phyloP scores from a whole-genome alignment of 2,888 invertebrate species.

The Leucania comma region DNA sequence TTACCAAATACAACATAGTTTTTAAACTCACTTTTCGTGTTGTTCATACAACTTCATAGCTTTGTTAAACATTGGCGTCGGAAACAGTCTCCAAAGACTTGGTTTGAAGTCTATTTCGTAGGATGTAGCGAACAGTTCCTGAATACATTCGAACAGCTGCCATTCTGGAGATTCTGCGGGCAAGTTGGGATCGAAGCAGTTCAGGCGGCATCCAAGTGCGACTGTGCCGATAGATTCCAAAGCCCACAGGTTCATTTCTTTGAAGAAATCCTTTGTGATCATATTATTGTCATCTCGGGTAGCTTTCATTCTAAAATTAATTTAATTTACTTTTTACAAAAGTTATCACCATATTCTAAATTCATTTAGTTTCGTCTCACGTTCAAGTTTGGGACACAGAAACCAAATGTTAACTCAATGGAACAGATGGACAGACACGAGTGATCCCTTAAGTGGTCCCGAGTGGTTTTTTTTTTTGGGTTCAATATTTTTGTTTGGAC shows the following conservation, averaged over 20 bases:
- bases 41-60: slow-evolving; percentile 80
- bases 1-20: too few relatives aligned
- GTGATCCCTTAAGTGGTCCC: too few relatives aligned
- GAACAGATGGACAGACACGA: too few relatives aligned
- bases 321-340: background rate
- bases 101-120: slow-evolving; percentile 79
- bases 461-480: too few relatives aligned
- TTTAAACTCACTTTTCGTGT: slow-evolving; percentile 74
- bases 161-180: slow-evolving; percentile 77
- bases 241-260: slow-evolving; percentile 92
- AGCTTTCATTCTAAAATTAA: slow-evolving; percentile 83
- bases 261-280: slow-evolving; percentile 89
- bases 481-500: too few relatives aligned
- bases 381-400: too few relatives aligned
- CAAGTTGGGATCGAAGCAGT: slow-evolving; percentile 79
- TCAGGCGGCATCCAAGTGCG: slow-evolving; percentile 81
- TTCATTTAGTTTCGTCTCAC: too few relatives aligned
- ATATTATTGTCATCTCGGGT: slow-evolving; percentile 88
- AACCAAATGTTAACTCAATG: too few relatives aligned
- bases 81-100: slow-evolving; percentile 75
- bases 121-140: slow-evolving; percentile 71
- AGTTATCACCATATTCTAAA: too few relatives aligned
- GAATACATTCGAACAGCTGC: slow-evolving; percentile 77
- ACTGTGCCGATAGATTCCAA: slow-evolving; percentile 90
- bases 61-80: slow-evolving; percentile 76